Percentiles rank a stretch among this genome's conserved stretches.
phyloP scores from a whole-genome alignment of 2,888 invertebrate species.

The Lobophora halterata region DNA sequence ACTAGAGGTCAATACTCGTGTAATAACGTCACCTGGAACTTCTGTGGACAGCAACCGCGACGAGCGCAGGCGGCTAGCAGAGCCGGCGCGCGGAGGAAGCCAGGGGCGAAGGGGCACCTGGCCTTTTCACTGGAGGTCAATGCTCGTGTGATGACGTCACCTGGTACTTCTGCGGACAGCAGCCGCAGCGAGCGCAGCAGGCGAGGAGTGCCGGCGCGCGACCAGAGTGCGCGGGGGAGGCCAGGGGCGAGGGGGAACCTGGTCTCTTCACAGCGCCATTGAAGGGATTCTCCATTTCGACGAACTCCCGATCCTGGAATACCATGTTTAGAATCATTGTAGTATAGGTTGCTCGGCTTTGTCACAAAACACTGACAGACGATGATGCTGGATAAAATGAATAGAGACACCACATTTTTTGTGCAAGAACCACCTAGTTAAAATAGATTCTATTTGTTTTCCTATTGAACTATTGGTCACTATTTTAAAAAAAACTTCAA shows the following conservation, averaged over 20 bases:
- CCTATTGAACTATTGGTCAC: no score
- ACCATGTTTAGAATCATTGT: conserved; percentile 18
- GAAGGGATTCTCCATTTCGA: conserved; percentile 96
- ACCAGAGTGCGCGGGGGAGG: conserved; percentile 92
- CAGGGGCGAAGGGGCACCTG: conserved; percentile 92
- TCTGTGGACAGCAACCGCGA: conserved; percentile 91
- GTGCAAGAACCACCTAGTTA: no score
- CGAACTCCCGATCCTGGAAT: conserved; percentile 95
- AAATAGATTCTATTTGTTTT: no score
- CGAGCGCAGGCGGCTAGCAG: conserved; percentile 93
- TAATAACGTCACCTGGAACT: no score
- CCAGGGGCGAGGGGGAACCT: conserved; percentile 92
- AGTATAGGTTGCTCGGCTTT: conserved; percentile 3
- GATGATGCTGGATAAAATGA: conserved; percentile 10
- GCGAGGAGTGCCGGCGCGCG: conserved; percentile 88
- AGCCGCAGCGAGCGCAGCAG: conserved; percentile 92
- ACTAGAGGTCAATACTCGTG: conserved; percentile 13
- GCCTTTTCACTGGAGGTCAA: conserved; percentile 77
- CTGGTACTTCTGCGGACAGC: conserved; percentile 94
- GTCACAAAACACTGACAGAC: background rate
- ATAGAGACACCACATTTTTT: no score
- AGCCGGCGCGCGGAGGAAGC: conserved; percentile 90
- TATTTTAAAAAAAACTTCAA: no score
- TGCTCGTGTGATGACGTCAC: conserved; percentile 62
- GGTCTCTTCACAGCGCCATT: conserved; percentile 96